Base-by-base conservation (phyloP, 2,113 vertebrate genomes). In the Protobothrops mucrosquamatus region DNA sequence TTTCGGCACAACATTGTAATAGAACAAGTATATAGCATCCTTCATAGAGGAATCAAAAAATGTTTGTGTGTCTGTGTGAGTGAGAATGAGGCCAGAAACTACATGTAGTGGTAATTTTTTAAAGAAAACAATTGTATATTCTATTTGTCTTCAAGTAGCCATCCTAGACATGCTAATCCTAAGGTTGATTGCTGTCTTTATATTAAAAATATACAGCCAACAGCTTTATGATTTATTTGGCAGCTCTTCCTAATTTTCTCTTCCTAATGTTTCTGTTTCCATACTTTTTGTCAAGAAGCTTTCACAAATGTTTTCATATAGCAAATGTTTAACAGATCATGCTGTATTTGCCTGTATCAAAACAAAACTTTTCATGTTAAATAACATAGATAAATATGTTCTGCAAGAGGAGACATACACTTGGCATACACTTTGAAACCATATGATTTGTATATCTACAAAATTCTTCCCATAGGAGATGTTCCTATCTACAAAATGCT, bases 101-200 rank as follows among this genome's bases (percentile, higher is more conserved):
- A 55, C 52, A 43, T n/a, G 24, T 15, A 94, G 95, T 55, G 3
- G 6, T 34, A 51, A 48, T 89, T 94, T 85, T 91, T 94, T 92
- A 56, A 34, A 3, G 8, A 14, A 92, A 93, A 85, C 7, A 11
- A 0, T 26, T 57, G 64, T 91, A 43, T 92, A 91, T 91, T 8
- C 61, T 0, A 12, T 24, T 95, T 95, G 23, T 92, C 61, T 95
- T 92, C 94, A 92, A 93, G 1, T 11, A 94, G 74, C 92, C 95
- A 95, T 87, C 46, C 10, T 85, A 93, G 54, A 93, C 46, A 91
- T 93, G 6, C n/a, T 86, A 89, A 92, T 91, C 3, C 92, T 94
- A 95, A 92, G 3, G 46, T 11, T 46, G 34, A 92, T 56, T 29
- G 91, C 88, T 93, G 89, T 93, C 2, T 89, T 52, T 90, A 87